Base-by-base conservation (phyloP, 1,140 invertebrate genomes). In the Zaprionus davidi region DNA sequence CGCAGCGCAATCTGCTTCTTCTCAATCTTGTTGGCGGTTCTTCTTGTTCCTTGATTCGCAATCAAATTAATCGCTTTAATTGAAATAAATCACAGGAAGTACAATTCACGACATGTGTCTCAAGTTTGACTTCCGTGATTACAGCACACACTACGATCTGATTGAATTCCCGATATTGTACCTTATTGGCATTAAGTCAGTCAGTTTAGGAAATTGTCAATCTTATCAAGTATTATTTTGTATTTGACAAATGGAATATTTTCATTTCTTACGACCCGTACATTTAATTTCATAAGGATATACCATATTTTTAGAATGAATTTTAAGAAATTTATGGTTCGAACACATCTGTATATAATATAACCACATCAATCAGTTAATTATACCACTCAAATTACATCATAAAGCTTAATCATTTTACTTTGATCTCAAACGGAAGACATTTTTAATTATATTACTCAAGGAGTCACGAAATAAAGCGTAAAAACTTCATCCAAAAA, bases 1-100 rank as follows among this genome's bases (percentile, higher is more conserved):
- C 49, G 49, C 15, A 31, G 9, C 22, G 9, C 13, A 12, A 44
- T 6, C 24, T 44, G 36, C 36, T 60, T 20, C 36, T 58, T 20
- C 22, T 58, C 5, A n/a, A n/a, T 57, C 53, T 34, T 46, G 12
- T 63, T 64, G 13, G 24, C 31, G 12, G 26, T 59, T 26, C 38
- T 75, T 41, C 20, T 34, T 28, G 22, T 63, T 34, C 31, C 28
- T 62, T 41, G 51, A 69, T 68, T 53, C 17, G 55, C 38, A 57
- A 81, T 68, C 51, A 79, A 75, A 83, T 83, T 59, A 71, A 78
- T 73, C 57, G 51, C 22, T 68, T 79, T 74, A 78, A 83, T 78
- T 83, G 68, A 87, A 88, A 78, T 66, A 84, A 88, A 81, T 84
- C 69, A 74, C 81, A 90, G 84, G 84, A 88, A 88, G 69, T 79